Conservation (phyloP, 2,888 invertebrate species). For the Rhingia campestris region DNA sequence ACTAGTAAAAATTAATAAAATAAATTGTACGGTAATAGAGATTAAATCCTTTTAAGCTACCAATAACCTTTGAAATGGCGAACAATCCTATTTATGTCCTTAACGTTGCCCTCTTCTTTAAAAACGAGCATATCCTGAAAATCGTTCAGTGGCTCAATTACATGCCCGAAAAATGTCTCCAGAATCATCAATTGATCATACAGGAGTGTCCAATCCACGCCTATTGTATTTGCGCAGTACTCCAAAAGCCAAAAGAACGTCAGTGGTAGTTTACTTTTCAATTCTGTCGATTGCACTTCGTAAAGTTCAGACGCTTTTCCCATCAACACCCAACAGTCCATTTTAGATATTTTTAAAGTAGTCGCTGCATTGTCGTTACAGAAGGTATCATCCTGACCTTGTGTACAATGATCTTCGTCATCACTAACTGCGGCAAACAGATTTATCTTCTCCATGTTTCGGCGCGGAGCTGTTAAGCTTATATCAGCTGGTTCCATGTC, state of each 20-base stretch:
- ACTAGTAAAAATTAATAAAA: too few relatives aligned
- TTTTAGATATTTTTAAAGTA: conserved; percentile 78
- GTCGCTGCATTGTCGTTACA: conserved; percentile 4
- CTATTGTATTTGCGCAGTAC: conserved; percentile 80
- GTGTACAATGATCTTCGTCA: conserved; percentile 56
- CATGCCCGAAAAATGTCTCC: conserved; percentile 80
- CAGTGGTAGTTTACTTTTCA: conserved; percentile 78
- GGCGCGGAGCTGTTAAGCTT: conserved; percentile 76
- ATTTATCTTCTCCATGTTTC: conserved; percentile 75
- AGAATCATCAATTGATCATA: conserved; percentile 80
- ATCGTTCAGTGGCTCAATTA: conserved; percentile 77
- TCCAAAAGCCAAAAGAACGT: conserved; percentile 82
- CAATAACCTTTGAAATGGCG: conserved; percentile 76
- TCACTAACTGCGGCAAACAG: conserved; percentile 76
- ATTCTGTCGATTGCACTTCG: conserved; percentile 74
- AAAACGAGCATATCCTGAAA: conserved; percentile 76
- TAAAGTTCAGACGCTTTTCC: conserved; percentile 74
- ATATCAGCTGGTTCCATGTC: conserved; percentile 79
- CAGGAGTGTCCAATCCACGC: conserved; percentile 77
- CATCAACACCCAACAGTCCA: conserved; percentile 81
- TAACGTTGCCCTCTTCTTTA: conserved; percentile 75
- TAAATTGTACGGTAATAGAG: too few relatives aligned
- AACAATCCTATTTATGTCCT: conserved; percentile 77
- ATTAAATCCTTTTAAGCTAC: conserved; percentile 69
- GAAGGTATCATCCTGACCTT: conserved; percentile 3